Percentiles rank a stretch among this genome's conserved stretches.
Evolutionary conservation across 2,113 vertebrate species (phyloP).

Genomic region (Cichladusa arquata): DNA sequence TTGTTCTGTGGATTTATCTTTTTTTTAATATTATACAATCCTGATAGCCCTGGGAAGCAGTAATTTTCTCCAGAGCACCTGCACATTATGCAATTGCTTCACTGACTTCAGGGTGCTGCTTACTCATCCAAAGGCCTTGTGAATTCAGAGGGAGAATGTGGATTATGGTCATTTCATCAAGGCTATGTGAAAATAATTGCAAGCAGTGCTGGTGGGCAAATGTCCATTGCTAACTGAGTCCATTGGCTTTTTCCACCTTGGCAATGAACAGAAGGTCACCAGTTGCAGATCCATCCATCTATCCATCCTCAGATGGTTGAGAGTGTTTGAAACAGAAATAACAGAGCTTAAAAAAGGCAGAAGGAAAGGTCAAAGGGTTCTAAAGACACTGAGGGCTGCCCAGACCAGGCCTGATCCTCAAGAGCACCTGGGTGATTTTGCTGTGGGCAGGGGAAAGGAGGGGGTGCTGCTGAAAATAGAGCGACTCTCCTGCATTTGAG

Average conservation of each 20-base stretch:
- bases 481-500: neutral
- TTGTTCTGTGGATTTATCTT: neutral
- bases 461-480: neutral
- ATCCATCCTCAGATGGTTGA: neutral
- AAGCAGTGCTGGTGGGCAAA: neutral
- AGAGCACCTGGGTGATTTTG: neutral
- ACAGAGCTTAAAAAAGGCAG: neutral
- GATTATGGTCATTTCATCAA: neutral
- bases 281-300: neutral
- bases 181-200: neutral
- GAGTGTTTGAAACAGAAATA: neutral
- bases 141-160: neutral
- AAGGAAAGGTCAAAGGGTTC: neutral
- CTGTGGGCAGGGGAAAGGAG: neutral
- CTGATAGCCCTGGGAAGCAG: neutral
- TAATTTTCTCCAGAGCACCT: neutral
- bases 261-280: neutral
- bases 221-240: neutral
- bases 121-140: neutral
- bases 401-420: neutral
- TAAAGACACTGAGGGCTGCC: neutral
- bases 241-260: neutral
- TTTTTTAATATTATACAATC: neutral
- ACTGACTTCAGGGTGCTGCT: neutral
- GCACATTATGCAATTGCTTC: neutral